Evolutionary conservation across 2,888 invertebrate genomes (phyloP), one percentile per base, ranked within the genome.

Genomic region (Seladonia tumulorum): DNA sequence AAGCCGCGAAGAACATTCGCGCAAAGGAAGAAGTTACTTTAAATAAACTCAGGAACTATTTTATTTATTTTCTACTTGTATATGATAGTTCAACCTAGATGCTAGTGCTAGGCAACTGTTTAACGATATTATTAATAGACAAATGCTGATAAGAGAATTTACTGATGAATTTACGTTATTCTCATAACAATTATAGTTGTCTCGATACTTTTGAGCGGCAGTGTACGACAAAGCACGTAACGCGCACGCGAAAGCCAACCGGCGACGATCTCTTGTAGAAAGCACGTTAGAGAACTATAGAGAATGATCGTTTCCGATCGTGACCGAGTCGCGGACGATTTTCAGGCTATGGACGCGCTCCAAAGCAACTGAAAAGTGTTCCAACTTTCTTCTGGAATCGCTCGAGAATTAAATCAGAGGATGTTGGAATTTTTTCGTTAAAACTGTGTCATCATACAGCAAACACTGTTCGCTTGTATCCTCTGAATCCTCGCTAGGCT

Each of bases 191-290:
- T 57, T n/a, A 57, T 57, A 1, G n/a, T n/a, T 12, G n/a, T 12
- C 4, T n/a, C 10, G 4, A n/a, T 57, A 57, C 57, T 57, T 57
- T 57, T 57, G 57, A 4, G 57, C 12, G 57, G n/a, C 57, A 57
- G 57, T 57, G 22, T 70, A 60, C 63, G 63, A 75, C 74, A 49
- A 45, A 47, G n/a, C 29, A 57, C 60, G 42, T 29, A 72, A 73
- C 47, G 22, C 53, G 66, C 35, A 60, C 63, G 25, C 45, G 72
- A 53, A 42, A 70, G 47, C 53, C 60, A 73, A 68, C 70, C 53
- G n/a, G 25, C 68, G 47, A 29, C 22, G 49, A 73, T 77, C 47
- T 53, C 5, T 10, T 16, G 76, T 68, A n/a, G 47, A 77, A 77
- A 45, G 5, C 29, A 16, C n/a, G 29, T 68, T 42, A 42, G 45